Percentiles rank a stretch among this genome's conserved stretches.
Conservation (phyloP, 2,888 invertebrate genomes). For the Ennomos erosarius region DNA sequence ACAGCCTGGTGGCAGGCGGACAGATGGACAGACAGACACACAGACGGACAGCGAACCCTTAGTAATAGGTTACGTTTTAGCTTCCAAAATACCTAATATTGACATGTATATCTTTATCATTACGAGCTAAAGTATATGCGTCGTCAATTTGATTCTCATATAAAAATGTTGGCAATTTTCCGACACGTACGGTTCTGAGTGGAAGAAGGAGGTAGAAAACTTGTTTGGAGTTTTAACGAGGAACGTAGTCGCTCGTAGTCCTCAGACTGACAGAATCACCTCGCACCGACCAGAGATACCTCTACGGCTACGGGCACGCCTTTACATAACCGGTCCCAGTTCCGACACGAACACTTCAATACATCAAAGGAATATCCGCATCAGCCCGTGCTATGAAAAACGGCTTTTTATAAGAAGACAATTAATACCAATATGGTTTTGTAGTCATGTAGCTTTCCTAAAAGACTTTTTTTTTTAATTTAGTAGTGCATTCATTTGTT, state of each 20-base stretch:
- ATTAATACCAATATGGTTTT: constrained; percentile 5
- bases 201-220: no score
- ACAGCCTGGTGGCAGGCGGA: no score
- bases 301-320: constrained; percentile 18
- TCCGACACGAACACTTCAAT: constrained; percentile 23
- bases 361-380: constrained; percentile 35
- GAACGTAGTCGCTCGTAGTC: neutral
- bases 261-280: no score
- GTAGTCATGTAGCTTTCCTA: constrained; percentile 14
- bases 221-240: neutral
- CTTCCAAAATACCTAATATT: no score
- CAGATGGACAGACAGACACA: no score
- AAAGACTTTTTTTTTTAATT: constrained; percentile 2
- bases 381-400: constrained; percentile 19
- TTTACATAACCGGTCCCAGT: constrained; percentile 31
- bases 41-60: no score
- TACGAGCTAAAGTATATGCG: no score
- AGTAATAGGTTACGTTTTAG: no score
- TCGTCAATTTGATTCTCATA: no score
- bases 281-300: neutral
- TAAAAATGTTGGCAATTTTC: no score
- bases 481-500: neutral
- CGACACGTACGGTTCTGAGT: no score
- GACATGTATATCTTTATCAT: no score
- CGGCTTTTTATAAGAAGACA: constrained; percentile 9